phyloP scores from a whole-genome alignment of 2,797 vertebrate genomes.

The Myotis daubentonii region DNA sequence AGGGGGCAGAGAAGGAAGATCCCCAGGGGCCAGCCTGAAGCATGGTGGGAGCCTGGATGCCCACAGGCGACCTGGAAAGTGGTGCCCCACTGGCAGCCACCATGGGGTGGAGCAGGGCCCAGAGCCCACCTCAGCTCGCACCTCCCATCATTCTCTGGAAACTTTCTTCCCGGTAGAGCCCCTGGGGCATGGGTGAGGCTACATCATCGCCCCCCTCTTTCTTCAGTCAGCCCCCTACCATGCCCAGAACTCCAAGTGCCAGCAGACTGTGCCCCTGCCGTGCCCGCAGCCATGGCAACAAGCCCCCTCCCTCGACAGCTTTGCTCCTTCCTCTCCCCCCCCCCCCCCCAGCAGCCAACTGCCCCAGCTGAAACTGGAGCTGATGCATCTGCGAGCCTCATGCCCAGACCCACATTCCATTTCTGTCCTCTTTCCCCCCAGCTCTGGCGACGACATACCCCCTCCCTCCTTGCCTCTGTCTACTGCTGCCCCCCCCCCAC shows the following conservation, averaged over 20 bases:
- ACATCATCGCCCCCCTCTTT: neutral
- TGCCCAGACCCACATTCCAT: slow-evolving; percentile 82
- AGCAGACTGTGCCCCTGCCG: slow-evolving; percentile 79
- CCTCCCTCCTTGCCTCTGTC: slow-evolving; percentile 59
- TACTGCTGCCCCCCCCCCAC: slow-evolving; percentile 48
- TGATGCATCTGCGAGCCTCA: slow-evolving; percentile 81
- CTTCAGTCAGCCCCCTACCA: slow-evolving; percentile 73
- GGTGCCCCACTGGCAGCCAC: neutral
- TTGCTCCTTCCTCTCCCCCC: neutral
- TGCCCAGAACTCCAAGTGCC: slow-evolving; percentile 78
- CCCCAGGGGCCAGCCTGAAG: neutral
- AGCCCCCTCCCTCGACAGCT: slow-evolving; percentile 42
- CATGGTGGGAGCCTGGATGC: neutral
- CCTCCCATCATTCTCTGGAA: slow-evolving; percentile 51
- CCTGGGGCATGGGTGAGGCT: neutral
- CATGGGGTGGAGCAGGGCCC: neutral
- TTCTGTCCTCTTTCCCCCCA: slow-evolving; percentile 72
- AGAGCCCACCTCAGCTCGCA: neutral
- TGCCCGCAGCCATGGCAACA: slow-evolving; percentile 77
- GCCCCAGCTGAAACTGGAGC: slow-evolving; percentile 82
- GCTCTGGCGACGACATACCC: slow-evolving; percentile 58
- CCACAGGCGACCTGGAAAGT: slow-evolving; percentile 15
- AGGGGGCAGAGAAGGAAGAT: slow-evolving; percentile 29
- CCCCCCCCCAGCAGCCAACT: slow-evolving; percentile 71
- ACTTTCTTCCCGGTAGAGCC: slow-evolving; percentile 68